phyloP scores from a whole-genome alignment of 2,113 vertebrate genomes.

The Ammodytes dubius region DNA sequence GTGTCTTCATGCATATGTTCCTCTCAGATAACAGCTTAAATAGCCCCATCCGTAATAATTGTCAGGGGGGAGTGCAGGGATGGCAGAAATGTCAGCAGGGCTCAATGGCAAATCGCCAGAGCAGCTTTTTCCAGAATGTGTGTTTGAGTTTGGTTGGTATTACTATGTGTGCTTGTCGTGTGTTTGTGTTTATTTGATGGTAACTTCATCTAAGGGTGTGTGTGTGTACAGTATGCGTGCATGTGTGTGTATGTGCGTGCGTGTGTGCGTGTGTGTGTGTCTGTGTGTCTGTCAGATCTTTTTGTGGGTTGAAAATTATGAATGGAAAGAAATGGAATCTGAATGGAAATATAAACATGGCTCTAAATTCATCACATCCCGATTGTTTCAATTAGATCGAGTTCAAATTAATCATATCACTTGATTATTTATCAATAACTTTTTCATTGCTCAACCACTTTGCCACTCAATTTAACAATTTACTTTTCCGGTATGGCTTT shows the following conservation, averaged over 20 bases:
- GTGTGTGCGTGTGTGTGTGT: no score
- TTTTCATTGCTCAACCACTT: no score
- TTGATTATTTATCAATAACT: no score
- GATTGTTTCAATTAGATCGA: no score
- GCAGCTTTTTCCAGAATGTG: conserved; percentile 26
- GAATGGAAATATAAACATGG: no score
- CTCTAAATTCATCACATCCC: no score
- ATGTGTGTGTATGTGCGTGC: neutral
- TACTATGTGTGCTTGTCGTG: neutral
- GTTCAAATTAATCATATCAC: no score
- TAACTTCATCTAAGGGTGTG: conserved; percentile 4
- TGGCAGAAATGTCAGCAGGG: conserved; percentile 45
- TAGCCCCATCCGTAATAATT: conserved; percentile 35
- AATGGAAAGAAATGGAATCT: no score
- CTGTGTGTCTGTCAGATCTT: no score
- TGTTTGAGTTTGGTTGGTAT: neutral
- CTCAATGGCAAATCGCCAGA: conserved; percentile 37
- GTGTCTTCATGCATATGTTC: conserved; percentile 36
- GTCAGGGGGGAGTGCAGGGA: conserved; percentile 24
- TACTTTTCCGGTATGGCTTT: no score
- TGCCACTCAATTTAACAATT: no score
- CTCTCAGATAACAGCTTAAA: conserved; percentile 50
- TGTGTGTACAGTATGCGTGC: neutral
- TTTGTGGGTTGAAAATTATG: no score
- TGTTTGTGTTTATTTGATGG: neutral